These are phyloP conservation scores for Creontiades dilutus DNA, from an alignment of 2,888 invertebrate species.

Conservation along the genomic window DNA sequence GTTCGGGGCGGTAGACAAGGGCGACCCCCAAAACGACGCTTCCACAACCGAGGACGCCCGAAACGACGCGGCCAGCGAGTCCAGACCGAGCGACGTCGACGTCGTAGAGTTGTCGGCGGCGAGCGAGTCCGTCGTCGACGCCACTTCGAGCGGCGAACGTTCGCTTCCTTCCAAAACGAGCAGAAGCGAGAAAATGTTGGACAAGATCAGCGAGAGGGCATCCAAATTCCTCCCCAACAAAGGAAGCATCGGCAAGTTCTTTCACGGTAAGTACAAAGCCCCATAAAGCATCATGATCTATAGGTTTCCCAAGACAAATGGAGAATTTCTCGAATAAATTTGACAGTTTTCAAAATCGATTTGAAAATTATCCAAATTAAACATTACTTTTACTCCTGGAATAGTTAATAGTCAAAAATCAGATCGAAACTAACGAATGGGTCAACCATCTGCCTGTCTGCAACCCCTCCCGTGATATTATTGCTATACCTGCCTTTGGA, in stretches of 20 bases:
- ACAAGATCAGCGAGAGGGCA: slow-evolving; percentile 69
- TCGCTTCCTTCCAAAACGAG: not conserved
- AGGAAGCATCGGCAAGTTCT: slow-evolving; percentile 61
- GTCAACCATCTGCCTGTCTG: too few species aligned
- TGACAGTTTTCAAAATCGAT: too few species aligned
- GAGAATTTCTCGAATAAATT: too few species aligned
- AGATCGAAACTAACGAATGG: too few species aligned
- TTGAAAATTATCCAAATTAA: too few species aligned
- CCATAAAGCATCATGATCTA: too few species aligned
- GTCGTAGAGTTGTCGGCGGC: slow-evolving; percentile 61
- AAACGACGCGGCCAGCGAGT: not conserved
- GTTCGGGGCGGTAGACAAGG: slow-evolving; percentile 40
- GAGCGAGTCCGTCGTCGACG: slow-evolving; percentile 52
- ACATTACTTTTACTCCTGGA: too few species aligned
- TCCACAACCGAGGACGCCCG: not conserved
- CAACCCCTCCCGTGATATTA: too few species aligned
- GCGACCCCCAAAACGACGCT: not conserved
- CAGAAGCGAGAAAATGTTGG: slow-evolving; percentile 56
- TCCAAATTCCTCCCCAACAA: slow-evolving; percentile 54
- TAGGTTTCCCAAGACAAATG: too few species aligned
- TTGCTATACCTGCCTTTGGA: too few species aligned
- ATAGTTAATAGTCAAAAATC: too few species aligned
- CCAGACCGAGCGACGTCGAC: slow-evolving; percentile 12
- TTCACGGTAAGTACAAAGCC: slow-evolving; percentile 22
- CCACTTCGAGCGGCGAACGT: not conserved